Conservation (phyloP, 2,888 invertebrate species). For the Lasioglossum morio region DNA sequence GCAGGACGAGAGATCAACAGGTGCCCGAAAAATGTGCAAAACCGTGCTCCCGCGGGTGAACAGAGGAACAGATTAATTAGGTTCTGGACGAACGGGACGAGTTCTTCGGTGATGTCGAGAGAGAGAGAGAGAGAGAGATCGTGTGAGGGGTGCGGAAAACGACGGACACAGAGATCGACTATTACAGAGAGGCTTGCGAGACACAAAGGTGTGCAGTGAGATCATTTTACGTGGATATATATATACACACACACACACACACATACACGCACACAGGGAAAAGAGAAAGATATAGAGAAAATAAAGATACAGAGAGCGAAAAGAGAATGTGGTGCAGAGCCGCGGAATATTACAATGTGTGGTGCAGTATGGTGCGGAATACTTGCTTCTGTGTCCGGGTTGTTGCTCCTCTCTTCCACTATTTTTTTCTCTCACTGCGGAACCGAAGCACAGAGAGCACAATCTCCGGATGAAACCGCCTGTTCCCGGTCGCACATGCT, state of each 20-base stretch:
- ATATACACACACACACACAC: background rate
- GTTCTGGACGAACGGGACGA: conserved; percentile 32
- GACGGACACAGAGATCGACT: background rate
- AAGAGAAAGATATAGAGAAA: background rate
- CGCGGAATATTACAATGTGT: conserved; percentile 20
- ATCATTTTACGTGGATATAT: background rate
- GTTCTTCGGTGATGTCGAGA: background rate
- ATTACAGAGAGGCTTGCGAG: background rate
- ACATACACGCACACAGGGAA: background rate
- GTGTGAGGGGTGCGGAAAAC: background rate
- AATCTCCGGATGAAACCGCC: conserved; percentile 14
- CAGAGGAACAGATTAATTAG: conserved; percentile 57
- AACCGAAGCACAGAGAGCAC: conserved; percentile 13
- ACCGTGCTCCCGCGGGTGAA: conserved; percentile 54
- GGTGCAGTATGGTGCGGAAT: conserved; percentile 37
- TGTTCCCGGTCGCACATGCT: conserved; percentile 35
- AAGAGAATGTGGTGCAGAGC: conserved; percentile 35
- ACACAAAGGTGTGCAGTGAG: background rate
- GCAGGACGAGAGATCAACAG: conserved; percentile 73
- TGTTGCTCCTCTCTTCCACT: background rate
- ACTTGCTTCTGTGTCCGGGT: conserved; percentile 60
- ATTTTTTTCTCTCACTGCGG: background rate
- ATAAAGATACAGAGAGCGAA: background rate
- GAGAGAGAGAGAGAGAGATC: too few species aligned
- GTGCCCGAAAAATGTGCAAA: conserved; percentile 75